Evolutionary conservation across 2,888 invertebrate genomes (phyloP), one percentile per base, ranked within the genome.

Genomic region (Drosophila testacea): DNA sequence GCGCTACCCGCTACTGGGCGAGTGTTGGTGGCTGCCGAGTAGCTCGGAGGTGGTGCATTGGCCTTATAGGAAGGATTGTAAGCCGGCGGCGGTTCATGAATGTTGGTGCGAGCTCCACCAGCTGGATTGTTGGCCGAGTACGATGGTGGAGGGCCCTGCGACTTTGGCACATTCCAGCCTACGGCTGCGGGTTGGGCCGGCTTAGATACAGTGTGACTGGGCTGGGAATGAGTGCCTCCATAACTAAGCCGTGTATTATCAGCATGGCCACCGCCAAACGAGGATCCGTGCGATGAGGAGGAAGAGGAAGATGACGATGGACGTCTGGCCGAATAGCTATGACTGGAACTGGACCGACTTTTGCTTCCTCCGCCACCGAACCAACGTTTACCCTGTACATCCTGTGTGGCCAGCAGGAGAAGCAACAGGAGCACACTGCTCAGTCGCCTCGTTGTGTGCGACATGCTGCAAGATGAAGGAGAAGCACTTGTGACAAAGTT

Each of bases 131-230:
- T 73, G 13, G 90, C 79, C 0, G 91, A 90, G 64, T 92, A 92
- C 0, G 91, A 84, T 5, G 92, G 92, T 38, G 92, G 92, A n/a
- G 92, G 91, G 5, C 92, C 92, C 51, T 90, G 90, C 0, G 88
- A 48, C 52, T 91, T 90, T 1, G 88, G 90, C 5, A 90, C 90
- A 82, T 92, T 92, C 92, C 92, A 92, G 28, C 92, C 92, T 11
- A 92, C 85, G 28, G 92, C 88, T 4, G 91, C 67, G 1, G 84
- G 36, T 0, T 27, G 0, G 2, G 57, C 27, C 44, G 46, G 71
- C 4, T 32, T 56, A 2, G 57, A 44, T 7, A 55, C 77, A 11
- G 68, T 73, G 13, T 78, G 76, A 67, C 81, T 85, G 30, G 88
- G 52, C 54, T 82, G 81, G 0, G 83, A 69, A 1, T 76, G 72